phyloP scores from a whole-genome alignment of 1,140 invertebrate species.

The Ylistrum balloti region DNA sequence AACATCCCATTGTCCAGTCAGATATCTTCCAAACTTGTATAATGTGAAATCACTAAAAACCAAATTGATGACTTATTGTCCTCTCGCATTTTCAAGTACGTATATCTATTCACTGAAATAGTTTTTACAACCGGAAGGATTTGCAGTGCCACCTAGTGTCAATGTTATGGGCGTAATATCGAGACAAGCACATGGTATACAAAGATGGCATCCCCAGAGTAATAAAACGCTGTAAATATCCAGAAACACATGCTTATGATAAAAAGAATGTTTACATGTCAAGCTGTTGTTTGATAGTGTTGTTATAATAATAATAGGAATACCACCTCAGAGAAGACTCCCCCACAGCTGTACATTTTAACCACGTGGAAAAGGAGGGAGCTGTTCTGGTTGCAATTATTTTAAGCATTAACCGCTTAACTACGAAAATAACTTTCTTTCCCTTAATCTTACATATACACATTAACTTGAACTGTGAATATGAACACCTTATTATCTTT shows the following conservation, averaged over 20 bases:
- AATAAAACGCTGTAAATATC: conserved; percentile 26
- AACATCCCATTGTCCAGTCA: too few species aligned
- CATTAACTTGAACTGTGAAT: neutral
- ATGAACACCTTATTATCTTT: neutral
- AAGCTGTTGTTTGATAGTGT: conserved; percentile 12
- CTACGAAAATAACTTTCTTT: neutral
- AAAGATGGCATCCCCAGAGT: conserved; percentile 29
- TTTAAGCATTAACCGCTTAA: neutral
- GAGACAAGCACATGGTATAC: neutral
- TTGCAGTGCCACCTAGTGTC: neutral
- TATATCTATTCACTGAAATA: too few species aligned
- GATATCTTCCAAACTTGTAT: too few species aligned
- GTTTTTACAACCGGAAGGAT: too few species aligned
- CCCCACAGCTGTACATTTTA: conserved; percentile 7
- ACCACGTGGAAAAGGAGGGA: conserved; percentile 17
- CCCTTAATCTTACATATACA: neutral
- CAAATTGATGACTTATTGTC: neutral
- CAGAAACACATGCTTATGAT: conserved; percentile 34
- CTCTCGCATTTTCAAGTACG: neutral
- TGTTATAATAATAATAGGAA: neutral
- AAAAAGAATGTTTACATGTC: conserved; percentile 35
- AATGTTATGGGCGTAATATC: neutral
- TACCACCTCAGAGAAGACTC: neutral
- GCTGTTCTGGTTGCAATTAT: neutral
- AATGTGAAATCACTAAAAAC: too few species aligned